These are phyloP conservation scores for Brachyptera risi DNA, from an alignment of 2,888 invertebrate genomes.

Conservation along the genomic window DNA sequence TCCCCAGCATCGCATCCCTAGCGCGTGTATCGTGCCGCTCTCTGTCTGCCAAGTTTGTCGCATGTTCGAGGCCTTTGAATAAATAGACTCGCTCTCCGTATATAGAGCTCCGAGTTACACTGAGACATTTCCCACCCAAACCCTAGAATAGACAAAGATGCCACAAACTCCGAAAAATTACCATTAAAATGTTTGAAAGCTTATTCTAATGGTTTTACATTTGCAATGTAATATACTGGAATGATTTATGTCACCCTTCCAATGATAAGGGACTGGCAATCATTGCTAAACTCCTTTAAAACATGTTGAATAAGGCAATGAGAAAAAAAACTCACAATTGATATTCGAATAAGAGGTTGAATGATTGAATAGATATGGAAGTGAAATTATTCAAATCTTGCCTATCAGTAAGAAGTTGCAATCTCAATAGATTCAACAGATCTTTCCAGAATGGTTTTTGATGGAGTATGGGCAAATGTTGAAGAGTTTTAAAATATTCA, in stretches of 20 bases:
- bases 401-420: no score
- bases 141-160: no score
- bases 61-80: slow-evolving; percentile 17
- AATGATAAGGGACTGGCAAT: slow-evolving; percentile 2
- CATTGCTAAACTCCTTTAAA: slow-evolving; percentile 5
- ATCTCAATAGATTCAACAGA: no score
- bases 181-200: slow-evolving; percentile 21
- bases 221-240: slow-evolving; percentile 17
- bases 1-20: no score
- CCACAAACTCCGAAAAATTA: slow-evolving; percentile 21
- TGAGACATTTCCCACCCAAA: no score
- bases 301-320: slow-evolving; percentile 13
- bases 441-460: no score
- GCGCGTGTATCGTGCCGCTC: slow-evolving; percentile 8
- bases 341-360: no score
- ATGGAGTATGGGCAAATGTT: no score
- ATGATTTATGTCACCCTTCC: slow-evolving; percentile 13
- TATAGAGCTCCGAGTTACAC: neutral
- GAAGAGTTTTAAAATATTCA: no score
- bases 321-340: neutral
- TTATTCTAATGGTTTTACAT: slow-evolving; percentile 22
- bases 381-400: no score
- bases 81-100: slow-evolving; percentile 1
- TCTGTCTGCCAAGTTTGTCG: slow-evolving; percentile 8
- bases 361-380: no score